Evolutionary conservation across 2,888 invertebrate genomes (phyloP).

Genomic region (Ephialtes manifestator): DNA sequence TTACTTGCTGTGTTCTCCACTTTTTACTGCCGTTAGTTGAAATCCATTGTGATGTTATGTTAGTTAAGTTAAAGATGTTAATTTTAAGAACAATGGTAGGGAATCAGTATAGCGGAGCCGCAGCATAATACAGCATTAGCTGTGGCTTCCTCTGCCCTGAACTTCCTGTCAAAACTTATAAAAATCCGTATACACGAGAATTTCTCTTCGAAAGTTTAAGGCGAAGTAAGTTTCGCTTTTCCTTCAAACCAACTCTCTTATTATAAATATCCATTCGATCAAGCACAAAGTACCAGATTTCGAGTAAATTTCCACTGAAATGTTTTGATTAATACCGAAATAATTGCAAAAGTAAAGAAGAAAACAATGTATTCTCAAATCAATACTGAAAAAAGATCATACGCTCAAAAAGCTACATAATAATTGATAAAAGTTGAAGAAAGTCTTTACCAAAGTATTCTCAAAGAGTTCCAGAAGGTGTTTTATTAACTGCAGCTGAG

Average conservation of each 20-base stretch:
- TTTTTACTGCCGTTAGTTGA: not conserved
- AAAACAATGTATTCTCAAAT: not conserved
- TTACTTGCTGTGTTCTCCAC: not conserved
- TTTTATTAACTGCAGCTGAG: not conserved
- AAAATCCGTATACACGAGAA: not conserved
- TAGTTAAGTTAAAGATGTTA: not conserved
- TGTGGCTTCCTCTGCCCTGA: not conserved
- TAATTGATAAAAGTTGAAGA: not conserved
- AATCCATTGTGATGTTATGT: not conserved
- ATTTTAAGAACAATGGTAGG: not conserved
- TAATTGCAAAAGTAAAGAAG: not conserved
- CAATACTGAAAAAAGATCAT: not conserved
- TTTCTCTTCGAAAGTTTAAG: not conserved
- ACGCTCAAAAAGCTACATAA: not conserved
- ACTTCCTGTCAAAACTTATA: conserved; percentile 15
- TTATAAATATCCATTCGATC: not conserved
- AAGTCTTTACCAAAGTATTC: not conserved
- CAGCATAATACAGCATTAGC: not conserved
- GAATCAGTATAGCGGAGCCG: not conserved
- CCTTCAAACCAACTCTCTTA: not conserved
- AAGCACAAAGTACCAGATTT: not conserved
- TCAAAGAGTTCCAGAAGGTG: not conserved
- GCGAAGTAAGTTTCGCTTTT: not conserved
- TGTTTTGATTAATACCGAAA: not conserved
- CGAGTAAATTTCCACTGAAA: not conserved